Conservation (phyloP, 2,113 vertebrate species). For the Piaya cayana region DNA sequence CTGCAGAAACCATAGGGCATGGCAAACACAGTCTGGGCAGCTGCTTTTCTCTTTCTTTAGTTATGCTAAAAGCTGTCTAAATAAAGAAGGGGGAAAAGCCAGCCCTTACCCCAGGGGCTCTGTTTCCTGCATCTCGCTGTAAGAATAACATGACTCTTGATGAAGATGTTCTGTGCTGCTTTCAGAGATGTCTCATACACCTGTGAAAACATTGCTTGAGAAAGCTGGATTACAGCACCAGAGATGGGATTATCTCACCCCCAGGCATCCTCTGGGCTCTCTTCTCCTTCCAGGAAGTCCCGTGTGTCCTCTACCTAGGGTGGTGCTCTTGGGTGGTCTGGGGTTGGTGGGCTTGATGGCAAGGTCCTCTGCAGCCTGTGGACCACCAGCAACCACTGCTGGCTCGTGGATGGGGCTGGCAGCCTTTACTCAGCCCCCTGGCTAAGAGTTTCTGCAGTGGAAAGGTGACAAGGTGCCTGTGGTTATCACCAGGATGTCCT, state of each 20-base stretch:
- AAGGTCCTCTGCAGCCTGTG: background rate
- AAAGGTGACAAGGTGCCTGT: background rate
- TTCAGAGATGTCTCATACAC: background rate
- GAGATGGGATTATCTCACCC: background rate
- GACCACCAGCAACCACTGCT: accelerated
- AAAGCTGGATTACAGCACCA: background rate
- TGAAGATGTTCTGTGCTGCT: background rate
- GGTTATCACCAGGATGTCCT: background rate
- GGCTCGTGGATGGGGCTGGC: background rate
- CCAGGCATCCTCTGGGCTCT: background rate
- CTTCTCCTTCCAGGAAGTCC: background rate
- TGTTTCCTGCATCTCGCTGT: background rate
- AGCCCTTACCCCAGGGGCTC: background rate
- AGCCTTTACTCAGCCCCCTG: background rate
- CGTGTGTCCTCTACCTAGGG: background rate
- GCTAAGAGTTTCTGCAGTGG: accelerated
- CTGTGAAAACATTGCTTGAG: conserved; percentile 1
- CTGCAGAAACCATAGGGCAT: background rate
- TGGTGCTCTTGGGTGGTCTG: background rate
- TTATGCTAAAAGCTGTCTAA: background rate
- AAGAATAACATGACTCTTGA: background rate
- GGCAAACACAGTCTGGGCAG: accelerated
- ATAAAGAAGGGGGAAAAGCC: background rate
- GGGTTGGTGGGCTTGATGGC: background rate
- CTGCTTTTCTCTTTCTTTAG: background rate